phyloP scores from a whole-genome alignment of 2,888 invertebrate species.

The Hylaea fasciaria region DNA sequence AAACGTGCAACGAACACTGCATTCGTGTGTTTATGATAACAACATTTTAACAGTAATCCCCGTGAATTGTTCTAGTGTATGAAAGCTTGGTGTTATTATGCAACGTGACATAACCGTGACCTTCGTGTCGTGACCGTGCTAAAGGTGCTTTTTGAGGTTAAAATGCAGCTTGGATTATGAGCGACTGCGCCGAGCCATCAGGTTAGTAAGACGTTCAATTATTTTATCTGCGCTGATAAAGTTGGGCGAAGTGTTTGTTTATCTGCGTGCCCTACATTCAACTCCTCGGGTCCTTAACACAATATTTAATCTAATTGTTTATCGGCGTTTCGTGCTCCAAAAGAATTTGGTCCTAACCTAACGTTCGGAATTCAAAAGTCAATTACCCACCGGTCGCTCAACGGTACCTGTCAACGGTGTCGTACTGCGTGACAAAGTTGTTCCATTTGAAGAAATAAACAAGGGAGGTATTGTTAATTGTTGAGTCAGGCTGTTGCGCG shows the following conservation, averaged over 20 bases:
- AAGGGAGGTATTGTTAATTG: conserved; percentile 32
- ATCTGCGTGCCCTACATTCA: conserved; percentile 70
- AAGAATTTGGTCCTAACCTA: conserved; percentile 16
- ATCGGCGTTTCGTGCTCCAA: conserved; percentile 1
- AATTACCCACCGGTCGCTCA: conserved; percentile 38
- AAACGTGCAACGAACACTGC: conserved; percentile 82
- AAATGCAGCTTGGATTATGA: conserved; percentile 83
- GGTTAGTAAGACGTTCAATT: conserved; percentile 75
- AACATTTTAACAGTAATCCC: conserved; percentile 78
- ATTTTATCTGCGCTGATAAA: conserved; percentile 70
- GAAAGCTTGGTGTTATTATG: conserved; percentile 78
- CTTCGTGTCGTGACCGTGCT: conserved; percentile 80
- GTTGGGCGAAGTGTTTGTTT: conserved; percentile 64
- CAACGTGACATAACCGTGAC: conserved; percentile 82
- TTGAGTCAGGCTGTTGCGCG: conserved; percentile 29
- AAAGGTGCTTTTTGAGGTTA: conserved; percentile 82
- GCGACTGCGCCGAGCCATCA: conserved; percentile 81
- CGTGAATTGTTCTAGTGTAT: conserved; percentile 75
- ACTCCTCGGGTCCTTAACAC: conserved; percentile 34
- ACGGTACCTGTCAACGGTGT: conserved; percentile 34
- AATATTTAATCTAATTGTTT: conserved; percentile 27
- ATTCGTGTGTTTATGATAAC: conserved; percentile 84
- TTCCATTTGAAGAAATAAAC: conserved; percentile 34
- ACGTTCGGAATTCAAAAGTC: conserved; percentile 38
- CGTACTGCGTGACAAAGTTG: conserved; percentile 3